Conservation (phyloP, 2,888 invertebrate genomes). For the Zhuqinia jingwanae region DNA sequence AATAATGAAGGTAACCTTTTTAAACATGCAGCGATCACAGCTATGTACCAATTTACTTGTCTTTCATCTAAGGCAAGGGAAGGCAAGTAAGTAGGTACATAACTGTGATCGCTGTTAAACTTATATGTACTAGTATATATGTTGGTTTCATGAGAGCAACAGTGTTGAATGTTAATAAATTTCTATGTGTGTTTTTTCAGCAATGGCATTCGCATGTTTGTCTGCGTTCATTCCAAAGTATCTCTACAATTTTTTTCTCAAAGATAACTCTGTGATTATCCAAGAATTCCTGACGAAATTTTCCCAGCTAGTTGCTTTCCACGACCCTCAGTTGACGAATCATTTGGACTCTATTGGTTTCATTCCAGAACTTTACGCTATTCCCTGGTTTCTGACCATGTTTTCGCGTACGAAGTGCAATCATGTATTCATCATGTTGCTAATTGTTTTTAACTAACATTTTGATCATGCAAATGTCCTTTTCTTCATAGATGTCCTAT, state of each 20-base stretch:
- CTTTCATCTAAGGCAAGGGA: too few species aligned
- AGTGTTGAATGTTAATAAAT: conserved; percentile 14
- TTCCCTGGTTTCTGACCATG: conserved; percentile 99
- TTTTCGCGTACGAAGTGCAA: conserved; percentile 93
- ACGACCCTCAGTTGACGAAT: conserved; percentile 95
- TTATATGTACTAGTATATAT: conserved; percentile 11
- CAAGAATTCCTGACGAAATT: conserved; percentile 99
- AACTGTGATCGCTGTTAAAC: neutral
- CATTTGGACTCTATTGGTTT: conserved; percentile 96
- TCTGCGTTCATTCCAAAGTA: conserved; percentile 97
- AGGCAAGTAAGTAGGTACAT: neutral
- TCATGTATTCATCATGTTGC: neutral
- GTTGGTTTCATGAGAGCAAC: neutral
- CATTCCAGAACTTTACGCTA: conserved; percentile 97
- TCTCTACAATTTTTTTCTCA: conserved; percentile 97
- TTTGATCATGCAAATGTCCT: too few species aligned
- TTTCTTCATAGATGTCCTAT: conserved; percentile 93
- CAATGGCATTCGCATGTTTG: conserved; percentile 96
- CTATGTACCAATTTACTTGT: too few species aligned
- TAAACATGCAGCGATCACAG: too few species aligned
- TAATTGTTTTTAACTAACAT: neutral
- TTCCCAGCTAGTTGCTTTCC: conserved; percentile 96
- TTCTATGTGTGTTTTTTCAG: conserved; percentile 83
- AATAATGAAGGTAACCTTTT: conserved; percentile 93
- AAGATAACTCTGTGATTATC: conserved; percentile 97